phyloP scores from a whole-genome alignment of 2,797 vertebrate species.

The Aeoliscus strigatus region DNA sequence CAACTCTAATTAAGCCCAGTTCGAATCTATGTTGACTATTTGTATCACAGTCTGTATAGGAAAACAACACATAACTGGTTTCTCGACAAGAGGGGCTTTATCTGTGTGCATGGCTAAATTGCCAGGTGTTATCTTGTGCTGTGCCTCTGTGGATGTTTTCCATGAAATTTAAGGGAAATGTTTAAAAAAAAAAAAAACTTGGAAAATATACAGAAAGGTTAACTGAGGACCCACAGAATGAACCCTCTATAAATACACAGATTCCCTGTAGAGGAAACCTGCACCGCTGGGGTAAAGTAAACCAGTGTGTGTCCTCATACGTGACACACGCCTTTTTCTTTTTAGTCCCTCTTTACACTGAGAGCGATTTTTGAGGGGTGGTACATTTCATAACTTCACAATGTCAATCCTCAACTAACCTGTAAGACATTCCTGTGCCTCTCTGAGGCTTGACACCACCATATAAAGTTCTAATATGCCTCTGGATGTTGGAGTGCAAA shows the following conservation, averaged over 20 bases:
- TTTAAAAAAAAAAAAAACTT: constrained; percentile 33
- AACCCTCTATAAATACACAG: constrained; percentile 41
- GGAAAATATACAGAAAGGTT: constrained; percentile 36
- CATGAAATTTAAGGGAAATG: constrained; percentile 36
- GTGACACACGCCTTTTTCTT: constrained; percentile 20
- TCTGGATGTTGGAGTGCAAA: not conserved
- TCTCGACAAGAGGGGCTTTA: constrained; percentile 52
- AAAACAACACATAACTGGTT: constrained; percentile 52
- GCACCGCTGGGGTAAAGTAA: constrained; percentile 32
- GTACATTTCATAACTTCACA: constrained; percentile 16
- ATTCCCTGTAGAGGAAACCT: constrained; percentile 42
- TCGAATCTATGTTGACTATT: constrained; percentile 32
- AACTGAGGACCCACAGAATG: constrained; percentile 34
- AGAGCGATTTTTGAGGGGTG: constrained; percentile 25
- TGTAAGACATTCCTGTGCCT: constrained; percentile 1
- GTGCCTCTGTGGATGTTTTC: constrained; percentile 28
- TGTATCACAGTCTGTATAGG: constrained; percentile 19
- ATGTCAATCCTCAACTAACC: constrained; percentile 14
- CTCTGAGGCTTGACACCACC: not conserved
- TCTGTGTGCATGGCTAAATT: constrained; percentile 36
- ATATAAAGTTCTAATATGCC: constrained; percentile 8
- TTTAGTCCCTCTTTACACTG: constrained; percentile 6
- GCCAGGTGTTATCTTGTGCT: constrained; percentile 35
- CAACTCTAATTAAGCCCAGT: not conserved
- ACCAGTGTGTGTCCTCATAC: constrained; percentile 22